Conservation (phyloP, 2,888 invertebrate species). For the Xestobium rufovillosum region DNA sequence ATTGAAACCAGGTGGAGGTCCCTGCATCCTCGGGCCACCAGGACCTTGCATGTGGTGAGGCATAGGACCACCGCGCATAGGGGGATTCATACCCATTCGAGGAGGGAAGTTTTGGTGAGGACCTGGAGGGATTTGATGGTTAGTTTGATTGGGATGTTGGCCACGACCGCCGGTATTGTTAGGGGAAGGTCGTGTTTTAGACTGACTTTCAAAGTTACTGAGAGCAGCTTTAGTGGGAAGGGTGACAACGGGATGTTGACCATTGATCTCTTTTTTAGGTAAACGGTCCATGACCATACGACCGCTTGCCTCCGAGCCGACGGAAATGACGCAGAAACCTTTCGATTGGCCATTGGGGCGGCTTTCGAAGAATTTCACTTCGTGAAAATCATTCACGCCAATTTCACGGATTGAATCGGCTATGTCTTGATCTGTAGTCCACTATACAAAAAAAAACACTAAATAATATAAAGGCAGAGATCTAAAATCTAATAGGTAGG, state of each 20-base stretch:
- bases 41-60: conserved; percentile 45
- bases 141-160: conserved; percentile 53
- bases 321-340: conserved; percentile 92
- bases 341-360: conserved; percentile 97
- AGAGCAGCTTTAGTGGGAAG: conserved; percentile 87
- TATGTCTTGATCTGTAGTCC: conserved; percentile 97
- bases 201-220: conserved; percentile 85
- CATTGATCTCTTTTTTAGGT: conserved; percentile 92
- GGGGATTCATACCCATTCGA: conserved; percentile 44
- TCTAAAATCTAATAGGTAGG: too few relatives aligned
- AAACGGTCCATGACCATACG: conserved; percentile 86
- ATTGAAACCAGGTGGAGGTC: conserved; percentile 51
- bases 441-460: conserved; percentile 50
- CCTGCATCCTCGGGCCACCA: conserved; percentile 51
- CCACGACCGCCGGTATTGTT: conserved; percentile 59
- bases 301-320: conserved; percentile 88
- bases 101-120: conserved; percentile 50
- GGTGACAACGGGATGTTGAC: conserved; percentile 90
- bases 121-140: conserved; percentile 47
- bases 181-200: conserved; percentile 80
- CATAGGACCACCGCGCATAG: conserved; percentile 41
- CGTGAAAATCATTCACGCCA: conserved; percentile 89
- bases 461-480: conserved; percentile 2
- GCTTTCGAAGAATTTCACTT: conserved; percentile 99
- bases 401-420: conserved; percentile 81